Base-by-base conservation (phyloP, 2,797 vertebrate species). In the Ptychadena robeensis region DNA sequence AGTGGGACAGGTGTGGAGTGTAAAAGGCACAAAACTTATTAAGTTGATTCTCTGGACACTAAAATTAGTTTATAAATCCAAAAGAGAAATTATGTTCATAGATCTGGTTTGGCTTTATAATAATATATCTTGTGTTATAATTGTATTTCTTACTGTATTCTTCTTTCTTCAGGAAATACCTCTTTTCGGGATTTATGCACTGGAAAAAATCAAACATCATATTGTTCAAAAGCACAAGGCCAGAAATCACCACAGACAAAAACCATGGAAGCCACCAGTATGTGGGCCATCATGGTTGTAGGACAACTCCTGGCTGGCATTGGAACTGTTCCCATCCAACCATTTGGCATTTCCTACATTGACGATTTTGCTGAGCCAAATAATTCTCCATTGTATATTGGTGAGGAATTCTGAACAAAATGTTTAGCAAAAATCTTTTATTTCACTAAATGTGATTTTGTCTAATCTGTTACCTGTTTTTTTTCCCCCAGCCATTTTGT, bases 261-360 rank as follows among this genome's bases (percentile, higher is more conserved):
- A 61, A 64, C 30, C 53, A 92, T 92, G 34, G 95, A 96, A 85
- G 91, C 93, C 85, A 93, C 82, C 85, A 95, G 89, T 65, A 87
- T 98, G 88, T 98, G 96, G 97, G 85, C 93, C 44, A 90, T 98
- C 83, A 98, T 99, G 96, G 95, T 93, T 68, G 87, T 91, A 0
- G 97, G 96, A 44, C 98, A 99, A 91, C 91, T 98, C 86, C 91
- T 98, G 83, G 98, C 96, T 0, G 98, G 98, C 0, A 89, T 98
- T 0, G 98, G 97, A 31, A 97, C 97, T 0, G 97, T 98, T 76
- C 97, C 98, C 85, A 97, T 99, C 85, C 98, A 99, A 84, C 98
- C 98, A 0, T 99, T 97, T n/a, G 98, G 98, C 2, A 98, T 99
- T 64, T 99, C 98, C 73, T 99, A 97, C 0, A 95, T 99, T 10